A percentile compares a stretch with the other conserved stretches of the same genome.
phyloP scores from a whole-genome alignment of 2,888 invertebrate species.

The Clepsis dumicolana region DNA sequence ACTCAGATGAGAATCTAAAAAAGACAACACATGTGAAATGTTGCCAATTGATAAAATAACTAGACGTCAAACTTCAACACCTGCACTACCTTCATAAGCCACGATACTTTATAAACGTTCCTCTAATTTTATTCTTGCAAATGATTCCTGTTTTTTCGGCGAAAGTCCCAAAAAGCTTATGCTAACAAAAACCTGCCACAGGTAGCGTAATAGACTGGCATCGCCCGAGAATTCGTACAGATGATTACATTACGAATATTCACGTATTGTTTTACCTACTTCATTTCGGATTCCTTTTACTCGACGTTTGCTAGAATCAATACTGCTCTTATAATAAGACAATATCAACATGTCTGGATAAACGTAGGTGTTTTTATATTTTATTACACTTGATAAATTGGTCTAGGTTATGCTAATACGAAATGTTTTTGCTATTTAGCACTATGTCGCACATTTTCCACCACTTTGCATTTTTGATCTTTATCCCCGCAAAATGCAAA shows the following conservation, averaged over 20 bases:
- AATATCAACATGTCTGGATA: conserved; percentile 13
- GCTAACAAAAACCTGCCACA: conserved; percentile 13
- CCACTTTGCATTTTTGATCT: not conserved
- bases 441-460: not conserved
- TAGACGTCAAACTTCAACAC: not conserved
- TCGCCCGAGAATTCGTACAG: conserved; percentile 8
- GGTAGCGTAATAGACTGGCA: conserved; percentile 10
- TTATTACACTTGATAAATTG: not conserved
- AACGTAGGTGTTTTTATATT: not conserved
- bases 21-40: too few species aligned
- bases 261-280: conserved; percentile 46
- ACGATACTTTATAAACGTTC: not conserved
- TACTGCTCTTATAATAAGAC: conserved; percentile 45
- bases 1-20: too few species aligned
- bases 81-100: not conserved
- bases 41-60: too few species aligned
- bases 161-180: not conserved
- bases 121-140: not conserved
- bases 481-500: not conserved
- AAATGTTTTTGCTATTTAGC: not conserved
- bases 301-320: conserved; percentile 46
- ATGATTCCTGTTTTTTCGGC: not conserved
- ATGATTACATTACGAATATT: conserved; percentile 48
- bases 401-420: not conserved
- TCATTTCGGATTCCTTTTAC: conserved; percentile 45